Evolutionary conservation across 1,140 invertebrate genomes (phyloP).

Genomic region (Eubasilissa regina): DNA sequence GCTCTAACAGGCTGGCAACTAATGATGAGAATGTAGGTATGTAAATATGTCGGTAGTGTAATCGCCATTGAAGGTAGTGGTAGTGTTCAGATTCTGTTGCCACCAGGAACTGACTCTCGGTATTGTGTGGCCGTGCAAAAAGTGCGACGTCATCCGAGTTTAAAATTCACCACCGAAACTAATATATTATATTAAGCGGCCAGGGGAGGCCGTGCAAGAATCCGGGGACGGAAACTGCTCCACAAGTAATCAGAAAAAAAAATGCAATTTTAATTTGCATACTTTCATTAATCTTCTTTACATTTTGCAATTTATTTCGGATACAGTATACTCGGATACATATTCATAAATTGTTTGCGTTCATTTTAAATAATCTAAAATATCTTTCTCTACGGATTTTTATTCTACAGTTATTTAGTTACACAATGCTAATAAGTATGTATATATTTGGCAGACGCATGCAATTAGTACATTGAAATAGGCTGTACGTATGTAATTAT

Average conservation of each 20-base stretch:
- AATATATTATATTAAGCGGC: slow-evolving; percentile 16
- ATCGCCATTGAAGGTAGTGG: background rate
- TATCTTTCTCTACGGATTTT: no score
- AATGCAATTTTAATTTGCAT: background rate
- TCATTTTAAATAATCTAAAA: no score
- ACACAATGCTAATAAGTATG: no score
- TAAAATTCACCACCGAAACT: slow-evolving; percentile 38
- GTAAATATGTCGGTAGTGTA: background rate
- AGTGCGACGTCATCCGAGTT: slow-evolving; percentile 25
- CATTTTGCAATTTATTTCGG: no score
- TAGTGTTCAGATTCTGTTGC: background rate
- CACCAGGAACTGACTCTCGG: slow-evolving; percentile 15
- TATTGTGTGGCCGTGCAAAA: slow-evolving; percentile 14
- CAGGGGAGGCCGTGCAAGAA: background rate
- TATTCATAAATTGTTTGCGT: no score
- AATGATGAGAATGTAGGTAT: no score
- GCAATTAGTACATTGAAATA: no score
- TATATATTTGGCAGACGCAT: no score
- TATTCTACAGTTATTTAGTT: no score
- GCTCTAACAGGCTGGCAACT: no score
- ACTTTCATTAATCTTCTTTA: background rate
- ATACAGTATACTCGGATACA: no score
- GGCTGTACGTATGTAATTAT: no score
- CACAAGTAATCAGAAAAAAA: slow-evolving; percentile 1
- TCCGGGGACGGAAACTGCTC: background rate